Conservation (phyloP, 2,888 invertebrate species). For the Fissipunctia ypsillon region DNA sequence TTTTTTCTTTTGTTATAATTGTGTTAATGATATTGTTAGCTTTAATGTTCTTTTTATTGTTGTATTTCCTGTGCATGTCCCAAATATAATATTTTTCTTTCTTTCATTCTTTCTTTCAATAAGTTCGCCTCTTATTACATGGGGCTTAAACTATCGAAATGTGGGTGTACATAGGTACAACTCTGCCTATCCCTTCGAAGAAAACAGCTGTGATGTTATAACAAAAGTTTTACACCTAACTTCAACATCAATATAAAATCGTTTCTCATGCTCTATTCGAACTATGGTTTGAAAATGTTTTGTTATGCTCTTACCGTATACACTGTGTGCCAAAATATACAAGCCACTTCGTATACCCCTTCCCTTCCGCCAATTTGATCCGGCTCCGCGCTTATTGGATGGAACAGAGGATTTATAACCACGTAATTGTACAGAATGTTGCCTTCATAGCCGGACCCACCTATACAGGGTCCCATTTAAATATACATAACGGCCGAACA, state of each 20-base stretch:
- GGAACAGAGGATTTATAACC: constrained; percentile 61
- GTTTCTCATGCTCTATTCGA: background rate
- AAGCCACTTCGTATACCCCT: background rate
- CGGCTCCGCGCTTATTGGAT: constrained; percentile 44
- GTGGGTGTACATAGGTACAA: too few relatives aligned
- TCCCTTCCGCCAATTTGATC: constrained; percentile 42
- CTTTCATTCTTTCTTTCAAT: too few relatives aligned
- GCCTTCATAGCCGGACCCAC: constrained; percentile 46
- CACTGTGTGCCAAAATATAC: constrained; percentile 17
- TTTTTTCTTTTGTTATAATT: too few relatives aligned
- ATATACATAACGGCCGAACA: constrained; percentile 59
- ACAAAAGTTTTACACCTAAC: background rate
- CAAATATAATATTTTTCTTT: too few relatives aligned
- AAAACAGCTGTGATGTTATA: too few relatives aligned
- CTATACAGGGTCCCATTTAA: constrained; percentile 49
- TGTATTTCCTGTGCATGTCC: too few relatives aligned
- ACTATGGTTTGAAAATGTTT: background rate
- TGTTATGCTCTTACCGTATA: background rate
- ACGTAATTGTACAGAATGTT: constrained; percentile 55
- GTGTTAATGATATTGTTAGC: too few relatives aligned
- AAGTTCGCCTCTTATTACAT: too few relatives aligned
- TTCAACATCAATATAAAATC: background rate
- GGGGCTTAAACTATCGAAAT: too few relatives aligned
- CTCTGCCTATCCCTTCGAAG: too few relatives aligned
- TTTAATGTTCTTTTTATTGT: too few relatives aligned